Conservation (phyloP, 2,888 invertebrate species). For the Zhuqinia jingwanae region DNA sequence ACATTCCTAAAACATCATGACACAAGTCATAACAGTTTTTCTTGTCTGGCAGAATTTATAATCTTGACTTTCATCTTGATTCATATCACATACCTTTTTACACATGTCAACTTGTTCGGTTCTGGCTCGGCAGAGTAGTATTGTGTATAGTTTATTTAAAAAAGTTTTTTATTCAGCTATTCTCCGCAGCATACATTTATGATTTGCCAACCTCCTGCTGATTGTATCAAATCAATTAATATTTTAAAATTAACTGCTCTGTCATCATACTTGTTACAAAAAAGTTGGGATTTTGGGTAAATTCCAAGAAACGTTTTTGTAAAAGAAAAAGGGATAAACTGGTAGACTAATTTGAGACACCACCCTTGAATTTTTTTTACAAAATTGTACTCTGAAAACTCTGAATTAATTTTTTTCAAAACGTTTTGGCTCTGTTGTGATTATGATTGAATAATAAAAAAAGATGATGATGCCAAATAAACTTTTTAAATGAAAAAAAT, state of each 20-base stretch:
- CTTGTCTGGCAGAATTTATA: background rate
- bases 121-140: background rate
- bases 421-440: no score
- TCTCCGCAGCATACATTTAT: background rate
- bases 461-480: no score
- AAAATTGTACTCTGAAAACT: no score
- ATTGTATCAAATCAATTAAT: conserved; percentile 22
- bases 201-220: conserved; percentile 1
- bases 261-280: background rate
- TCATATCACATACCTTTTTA: background rate
- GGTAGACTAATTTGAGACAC: background rate
- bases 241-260: conserved; percentile 9
- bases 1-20: background rate
- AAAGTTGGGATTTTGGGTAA: background rate
- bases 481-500: no score
- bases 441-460: no score
- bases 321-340: background rate
- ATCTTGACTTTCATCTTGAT: conserved; percentile 7
- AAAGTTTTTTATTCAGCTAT: no score
- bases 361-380: background rate
- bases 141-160: no score
- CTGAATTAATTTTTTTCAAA: no score
- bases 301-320: conserved; percentile 5
- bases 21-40: background rate
- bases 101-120: background rate